These are phyloP conservation scores for Zapus hudsonius DNA, from an alignment of 2,113 vertebrate genomes.

Conservation along the genomic window DNA sequence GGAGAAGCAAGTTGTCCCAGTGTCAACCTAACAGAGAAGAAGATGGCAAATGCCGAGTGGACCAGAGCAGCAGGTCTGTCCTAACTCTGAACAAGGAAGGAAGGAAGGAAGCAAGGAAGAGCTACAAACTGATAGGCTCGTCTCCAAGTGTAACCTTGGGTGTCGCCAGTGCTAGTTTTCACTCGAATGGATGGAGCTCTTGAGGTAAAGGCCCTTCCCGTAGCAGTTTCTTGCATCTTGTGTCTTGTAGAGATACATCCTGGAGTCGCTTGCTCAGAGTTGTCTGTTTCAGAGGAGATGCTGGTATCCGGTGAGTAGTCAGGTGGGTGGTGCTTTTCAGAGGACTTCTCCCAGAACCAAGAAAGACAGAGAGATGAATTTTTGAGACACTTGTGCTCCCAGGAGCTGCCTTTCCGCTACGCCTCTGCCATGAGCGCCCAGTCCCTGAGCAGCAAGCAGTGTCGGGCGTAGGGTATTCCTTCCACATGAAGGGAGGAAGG, in stretches of 20 bases:
- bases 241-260: background rate
- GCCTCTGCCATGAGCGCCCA: background rate
- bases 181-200: background rate
- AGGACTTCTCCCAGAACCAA: background rate
- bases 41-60: background rate
- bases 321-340: background rate
- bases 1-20: background rate
- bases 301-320: background rate
- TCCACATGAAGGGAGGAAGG: conserved; percentile 62
- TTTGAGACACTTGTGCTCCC: background rate
- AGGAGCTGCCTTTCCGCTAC: background rate
- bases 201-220: background rate
- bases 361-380: background rate
- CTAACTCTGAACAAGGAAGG: too few species aligned
- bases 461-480: conserved; percentile 57
- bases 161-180: background rate
- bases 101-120: background rate
- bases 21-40: background rate
- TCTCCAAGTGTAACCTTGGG: background rate
- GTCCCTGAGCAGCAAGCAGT: conserved; percentile 54
- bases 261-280: background rate
- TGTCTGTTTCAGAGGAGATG: background rate
- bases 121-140: background rate
- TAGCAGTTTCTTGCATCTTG: too few species aligned
- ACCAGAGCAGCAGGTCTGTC: background rate